A percentile compares a stretch with the other conserved stretches of the same genome.
phyloP scores from a whole-genome alignment of 2,888 invertebrate genomes.

The Papilio gigon region DNA sequence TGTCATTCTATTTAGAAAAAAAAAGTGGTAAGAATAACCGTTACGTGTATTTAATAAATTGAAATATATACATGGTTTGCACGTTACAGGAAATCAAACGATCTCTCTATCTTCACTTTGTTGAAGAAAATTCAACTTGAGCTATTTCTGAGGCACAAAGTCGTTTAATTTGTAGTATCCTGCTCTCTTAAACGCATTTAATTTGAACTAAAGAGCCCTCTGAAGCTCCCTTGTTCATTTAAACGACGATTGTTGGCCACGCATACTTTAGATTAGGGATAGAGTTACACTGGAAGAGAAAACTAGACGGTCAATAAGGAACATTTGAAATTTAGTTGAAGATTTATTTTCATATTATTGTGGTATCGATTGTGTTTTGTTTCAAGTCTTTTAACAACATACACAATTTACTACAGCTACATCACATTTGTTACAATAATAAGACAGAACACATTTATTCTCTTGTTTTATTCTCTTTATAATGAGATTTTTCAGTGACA shows the following conservation, averaged over 20 bases:
- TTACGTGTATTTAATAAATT: neutral
- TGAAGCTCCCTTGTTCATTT: slow-evolving; percentile 67
- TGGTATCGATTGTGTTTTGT: too few species aligned
- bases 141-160: slow-evolving; percentile 27
- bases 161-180: slow-evolving; percentile 40
- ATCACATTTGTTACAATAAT: too few species aligned
- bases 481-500: too few species aligned
- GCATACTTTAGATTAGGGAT: slow-evolving; percentile 50
- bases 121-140: neutral
- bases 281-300: slow-evolving; percentile 24
- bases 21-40: neutral
- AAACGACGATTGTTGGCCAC: slow-evolving; percentile 63
- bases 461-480: too few species aligned
- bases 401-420: too few species aligned
- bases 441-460: too few species aligned
- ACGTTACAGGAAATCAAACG: neutral
- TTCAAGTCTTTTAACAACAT: too few species aligned
- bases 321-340: neutral
- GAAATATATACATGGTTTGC: neutral
- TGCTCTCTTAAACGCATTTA: slow-evolving; percentile 66
- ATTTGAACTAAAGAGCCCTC: slow-evolving; percentile 67
- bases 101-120: neutral
- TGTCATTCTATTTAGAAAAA: neutral
- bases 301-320: neutral
- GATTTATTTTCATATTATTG: neutral